Percentiles rank a stretch among this genome's conserved stretches.
These are phyloP conservation scores for Caenorhabditis auriculariae DNA, from an alignment of 2,888 invertebrate species.

Conservation along the genomic window DNA sequence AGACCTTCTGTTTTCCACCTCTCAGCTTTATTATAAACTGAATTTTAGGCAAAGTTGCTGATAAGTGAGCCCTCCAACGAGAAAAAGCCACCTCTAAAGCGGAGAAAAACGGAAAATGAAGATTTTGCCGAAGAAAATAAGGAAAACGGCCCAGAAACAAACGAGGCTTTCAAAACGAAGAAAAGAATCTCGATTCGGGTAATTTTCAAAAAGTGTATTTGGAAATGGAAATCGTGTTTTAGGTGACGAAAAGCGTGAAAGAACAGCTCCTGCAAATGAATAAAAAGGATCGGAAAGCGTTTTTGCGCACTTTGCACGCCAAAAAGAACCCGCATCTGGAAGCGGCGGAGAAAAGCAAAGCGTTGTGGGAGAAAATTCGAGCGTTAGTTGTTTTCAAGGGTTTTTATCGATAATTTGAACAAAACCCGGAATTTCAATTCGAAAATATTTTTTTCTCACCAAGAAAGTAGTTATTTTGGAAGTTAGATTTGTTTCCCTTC, in stretches of 20 bases:
- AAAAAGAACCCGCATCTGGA: constrained; percentile 52
- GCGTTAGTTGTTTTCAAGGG: constrained; percentile 11
- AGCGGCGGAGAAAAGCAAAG: constrained; percentile 44
- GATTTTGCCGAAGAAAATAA: constrained; percentile 4
- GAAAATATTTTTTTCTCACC: too few relatives aligned
- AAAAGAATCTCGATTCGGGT: background rate
- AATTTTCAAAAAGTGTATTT: background rate
- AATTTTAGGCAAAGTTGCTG: background rate
- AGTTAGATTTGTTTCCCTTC: too few relatives aligned
- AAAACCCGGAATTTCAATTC: too few relatives aligned
- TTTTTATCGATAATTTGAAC: background rate
- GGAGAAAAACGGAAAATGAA: constrained; percentile 2
- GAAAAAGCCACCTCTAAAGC: background rate
- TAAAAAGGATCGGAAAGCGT: constrained; percentile 51
- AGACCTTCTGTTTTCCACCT: too few relatives aligned
- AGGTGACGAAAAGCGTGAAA: constrained; percentile 51
- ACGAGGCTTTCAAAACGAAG: too few relatives aligned
- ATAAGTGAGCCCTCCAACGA: constrained; percentile 1
- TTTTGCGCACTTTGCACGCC: constrained; percentile 44
- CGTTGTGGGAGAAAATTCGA: constrained; percentile 50
- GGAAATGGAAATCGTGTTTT: constrained; percentile 12
- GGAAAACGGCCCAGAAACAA: too few relatives aligned
- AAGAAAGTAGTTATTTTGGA: too few relatives aligned
- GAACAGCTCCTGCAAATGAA: constrained; percentile 51
- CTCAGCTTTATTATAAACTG: too few relatives aligned